Conservation (phyloP, 1,140 invertebrate species). For the Heliconius hewitsoni region DNA sequence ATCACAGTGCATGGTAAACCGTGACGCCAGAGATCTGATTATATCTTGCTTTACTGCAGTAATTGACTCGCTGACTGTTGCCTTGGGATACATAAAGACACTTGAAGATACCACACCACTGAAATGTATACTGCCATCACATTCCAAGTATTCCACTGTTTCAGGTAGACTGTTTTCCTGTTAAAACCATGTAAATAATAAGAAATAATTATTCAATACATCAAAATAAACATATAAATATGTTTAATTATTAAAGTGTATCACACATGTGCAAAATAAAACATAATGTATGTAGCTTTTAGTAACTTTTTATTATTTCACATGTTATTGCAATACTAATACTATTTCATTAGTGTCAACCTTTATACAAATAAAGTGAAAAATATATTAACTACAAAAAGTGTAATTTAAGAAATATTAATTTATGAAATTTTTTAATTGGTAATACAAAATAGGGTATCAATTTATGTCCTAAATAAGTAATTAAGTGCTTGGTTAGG, state of each 20-base stretch:
- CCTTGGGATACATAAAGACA: constrained; percentile 87
- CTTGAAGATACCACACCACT: constrained; percentile 86
- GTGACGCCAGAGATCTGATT: constrained; percentile 87
- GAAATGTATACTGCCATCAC: constrained; percentile 74
- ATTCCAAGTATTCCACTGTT: constrained; percentile 78
- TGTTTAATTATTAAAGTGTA: too few relatives aligned
- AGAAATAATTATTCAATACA: constrained; percentile 3
- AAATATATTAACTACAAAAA: not conserved
- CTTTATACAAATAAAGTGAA: not conserved
- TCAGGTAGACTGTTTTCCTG: constrained; percentile 77
- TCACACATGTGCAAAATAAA: too few relatives aligned
- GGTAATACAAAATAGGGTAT: not conserved
- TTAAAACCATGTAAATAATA: constrained; percentile 9
- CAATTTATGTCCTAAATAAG: not conserved
- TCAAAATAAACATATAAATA: not conserved
- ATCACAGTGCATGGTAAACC: constrained; percentile 93
- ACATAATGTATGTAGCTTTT: too few relatives aligned
- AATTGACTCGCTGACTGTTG: constrained; percentile 85
- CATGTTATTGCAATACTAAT: too few relatives aligned
- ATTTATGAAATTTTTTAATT: not conserved
- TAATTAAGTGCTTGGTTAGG: too few relatives aligned
- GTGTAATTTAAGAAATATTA: not conserved
- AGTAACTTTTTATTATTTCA: too few relatives aligned
- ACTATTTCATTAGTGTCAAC: too few relatives aligned
- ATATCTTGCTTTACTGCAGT: constrained; percentile 89